Conservation (phyloP, 92 coral and sea anemone species). For the Porites divaricata region DNA sequence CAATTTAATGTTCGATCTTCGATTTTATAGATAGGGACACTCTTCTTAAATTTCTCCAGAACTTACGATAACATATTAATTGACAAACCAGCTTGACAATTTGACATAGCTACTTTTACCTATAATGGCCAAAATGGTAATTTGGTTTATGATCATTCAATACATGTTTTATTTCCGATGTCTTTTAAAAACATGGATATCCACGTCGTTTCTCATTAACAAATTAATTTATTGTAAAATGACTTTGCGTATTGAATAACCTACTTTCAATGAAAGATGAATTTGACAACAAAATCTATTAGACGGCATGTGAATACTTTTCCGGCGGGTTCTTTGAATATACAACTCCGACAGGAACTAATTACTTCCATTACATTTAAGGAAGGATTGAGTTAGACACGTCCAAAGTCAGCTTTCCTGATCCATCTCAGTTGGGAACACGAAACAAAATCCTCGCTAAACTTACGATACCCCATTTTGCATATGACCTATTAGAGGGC, state of each 20-base stretch:
- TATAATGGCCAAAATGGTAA: background rate
- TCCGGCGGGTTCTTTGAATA: slow-evolving; percentile 8
- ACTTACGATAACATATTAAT: too few relatives aligned
- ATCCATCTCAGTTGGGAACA: background rate
- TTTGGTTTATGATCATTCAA: background rate
- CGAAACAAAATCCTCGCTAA: background rate
- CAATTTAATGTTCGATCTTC: too few relatives aligned
- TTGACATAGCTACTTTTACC: background rate
- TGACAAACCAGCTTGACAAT: background rate
- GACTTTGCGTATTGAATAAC: background rate
- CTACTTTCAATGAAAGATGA: background rate
- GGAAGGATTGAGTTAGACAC: background rate
- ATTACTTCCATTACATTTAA: background rate
- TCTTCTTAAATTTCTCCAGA: too few relatives aligned
- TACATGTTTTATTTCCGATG: slow-evolving; percentile 19
- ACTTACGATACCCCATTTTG: background rate
- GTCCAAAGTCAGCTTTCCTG: background rate
- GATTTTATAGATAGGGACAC: too few relatives aligned
- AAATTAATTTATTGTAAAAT: background rate
- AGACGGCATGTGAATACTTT: slow-evolving; percentile 11
- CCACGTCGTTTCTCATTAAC: background rate
- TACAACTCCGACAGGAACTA: background rate
- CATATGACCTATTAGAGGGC: background rate
- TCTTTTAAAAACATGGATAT: slow-evolving; percentile 8
- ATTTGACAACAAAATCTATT: background rate